Base-by-base conservation (phyloP, 2,113 vertebrate species). In the Tiliqua scincoides region DNA sequence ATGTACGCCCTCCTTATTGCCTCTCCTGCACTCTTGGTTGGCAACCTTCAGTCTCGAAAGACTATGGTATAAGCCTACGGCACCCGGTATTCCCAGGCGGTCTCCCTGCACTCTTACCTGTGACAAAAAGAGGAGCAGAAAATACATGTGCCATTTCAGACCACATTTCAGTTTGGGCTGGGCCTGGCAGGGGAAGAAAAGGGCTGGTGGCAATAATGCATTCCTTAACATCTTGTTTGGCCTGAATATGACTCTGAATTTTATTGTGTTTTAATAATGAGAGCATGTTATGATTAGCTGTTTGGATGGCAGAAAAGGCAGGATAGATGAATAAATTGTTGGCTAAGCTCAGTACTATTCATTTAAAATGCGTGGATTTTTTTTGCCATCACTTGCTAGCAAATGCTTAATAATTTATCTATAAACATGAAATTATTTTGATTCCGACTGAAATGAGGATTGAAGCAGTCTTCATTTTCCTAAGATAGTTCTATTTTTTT, bases 401-500 rank as follows among this genome's bases (percentile, higher is more conserved):
- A 40, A 79, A 18, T 62, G 52, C 76, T n/a, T 57, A 78, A 23
- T 25, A 8, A 37, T 4, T 78, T 68, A 87, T 1, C 0, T 88
- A 76, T 90, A 91, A 88, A 76, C 35, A 90, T 76, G 72, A 92
- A 83, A 89, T 90, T 72, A 91, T 94, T 94, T 92, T 91, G 82
- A 93, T 94, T 93, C 92, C 85, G 87, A 76, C 85, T 25, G 57
- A 91, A 83, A 88, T 78, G 3, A 79, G 12, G 54, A 91, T 63
- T 2, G 79, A 90, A 86, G 88, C 81, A 89, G 85, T 73, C 81
- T 63, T 81, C 91, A 91, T 92, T 95, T 92, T 93, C 91, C 93
- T 91, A 90, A 94, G 90, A 92, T 88, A 86, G 79, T 75, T 94
- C 88, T 91, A 84, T 85, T 92, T n/a, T n/a, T n/a, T n/a, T n/a